Evolutionary conservation across 2,113 vertebrate species (phyloP).

Genomic region (Tinamus guttatus): DNA sequence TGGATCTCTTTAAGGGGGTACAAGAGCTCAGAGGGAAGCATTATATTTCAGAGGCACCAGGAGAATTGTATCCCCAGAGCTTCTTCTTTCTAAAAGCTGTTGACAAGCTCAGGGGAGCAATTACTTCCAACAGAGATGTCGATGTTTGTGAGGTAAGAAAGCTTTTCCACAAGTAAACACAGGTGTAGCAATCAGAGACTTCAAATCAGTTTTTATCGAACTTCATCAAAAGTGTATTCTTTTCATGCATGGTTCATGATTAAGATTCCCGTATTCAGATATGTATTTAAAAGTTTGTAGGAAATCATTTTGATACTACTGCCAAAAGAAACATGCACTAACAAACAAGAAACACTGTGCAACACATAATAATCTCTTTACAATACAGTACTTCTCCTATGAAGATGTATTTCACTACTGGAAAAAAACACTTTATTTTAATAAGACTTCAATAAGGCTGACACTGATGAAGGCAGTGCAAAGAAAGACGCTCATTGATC

Average conservation of each 20-base stretch:
- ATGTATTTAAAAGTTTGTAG: not conserved
- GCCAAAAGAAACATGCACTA: not conserved
- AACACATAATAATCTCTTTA: not conserved
- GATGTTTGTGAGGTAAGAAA: constrained; percentile 32
- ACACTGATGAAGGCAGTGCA: not conserved
- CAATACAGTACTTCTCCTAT: not conserved
- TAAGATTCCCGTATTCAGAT: fast-evolving
- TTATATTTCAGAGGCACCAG: not conserved
- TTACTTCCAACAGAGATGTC: constrained; percentile 9
- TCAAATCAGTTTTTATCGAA: not conserved
- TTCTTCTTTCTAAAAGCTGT: not conserved
- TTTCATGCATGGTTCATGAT: not conserved
- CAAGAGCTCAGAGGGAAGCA: not conserved
- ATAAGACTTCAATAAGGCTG: not conserved
- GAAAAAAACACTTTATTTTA: not conserved
- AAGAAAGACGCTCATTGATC: not conserved
- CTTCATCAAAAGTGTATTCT: not conserved
- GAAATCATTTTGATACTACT: not conserved
- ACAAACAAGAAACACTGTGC: not conserved
- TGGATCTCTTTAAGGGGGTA: not conserved
- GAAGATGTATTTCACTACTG: not conserved
- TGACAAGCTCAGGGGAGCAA: constrained; percentile 42
- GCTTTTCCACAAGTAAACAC: not conserved
- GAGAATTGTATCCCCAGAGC: not conserved
- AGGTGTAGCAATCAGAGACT: not conserved